Percentiles rank a stretch among this genome's conserved stretches.
These are phyloP conservation scores for Nebria brevicollis DNA, from an alignment of 2,888 invertebrate genomes.

Conservation along the genomic window DNA sequence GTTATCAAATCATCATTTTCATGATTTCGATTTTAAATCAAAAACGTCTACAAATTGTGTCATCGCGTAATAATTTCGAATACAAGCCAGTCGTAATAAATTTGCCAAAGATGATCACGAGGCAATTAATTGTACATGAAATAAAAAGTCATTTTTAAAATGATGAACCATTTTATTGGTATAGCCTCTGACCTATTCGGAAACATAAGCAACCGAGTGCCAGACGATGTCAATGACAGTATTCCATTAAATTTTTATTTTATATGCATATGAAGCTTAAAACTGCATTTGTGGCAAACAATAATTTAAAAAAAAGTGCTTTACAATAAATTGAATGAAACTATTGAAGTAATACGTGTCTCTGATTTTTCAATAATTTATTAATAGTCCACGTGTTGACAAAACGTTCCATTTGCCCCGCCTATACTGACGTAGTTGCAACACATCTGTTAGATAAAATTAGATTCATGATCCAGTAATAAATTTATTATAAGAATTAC, in stretches of 20 bases:
- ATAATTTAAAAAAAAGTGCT: neutral
- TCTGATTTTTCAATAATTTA: neutral
- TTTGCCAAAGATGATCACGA: neutral
- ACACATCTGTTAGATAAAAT: neutral
- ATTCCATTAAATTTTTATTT: neutral
- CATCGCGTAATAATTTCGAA: too few relatives aligned
- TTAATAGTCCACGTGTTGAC: neutral
- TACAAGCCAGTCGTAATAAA: too few relatives aligned
- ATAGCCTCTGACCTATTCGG: neutral
- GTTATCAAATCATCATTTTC: too few relatives aligned
- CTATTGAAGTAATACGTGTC: neutral
- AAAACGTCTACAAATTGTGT: too few relatives aligned
- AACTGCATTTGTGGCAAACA: neutral
- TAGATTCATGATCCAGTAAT: neutral
- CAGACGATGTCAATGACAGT: constrained; percentile 1
- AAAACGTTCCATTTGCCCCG: neutral
- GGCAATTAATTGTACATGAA: neutral
- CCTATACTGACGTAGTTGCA: neutral
- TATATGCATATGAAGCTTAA: neutral
- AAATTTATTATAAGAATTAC: neutral
- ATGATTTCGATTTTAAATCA: too few relatives aligned
- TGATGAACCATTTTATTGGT: neutral
- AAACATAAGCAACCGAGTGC: neutral
- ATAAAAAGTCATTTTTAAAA: neutral
- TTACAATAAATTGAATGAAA: neutral